Evolutionary conservation across 1,140 invertebrate genomes (phyloP).

Genomic region (Macrocentrus cingulum): DNA sequence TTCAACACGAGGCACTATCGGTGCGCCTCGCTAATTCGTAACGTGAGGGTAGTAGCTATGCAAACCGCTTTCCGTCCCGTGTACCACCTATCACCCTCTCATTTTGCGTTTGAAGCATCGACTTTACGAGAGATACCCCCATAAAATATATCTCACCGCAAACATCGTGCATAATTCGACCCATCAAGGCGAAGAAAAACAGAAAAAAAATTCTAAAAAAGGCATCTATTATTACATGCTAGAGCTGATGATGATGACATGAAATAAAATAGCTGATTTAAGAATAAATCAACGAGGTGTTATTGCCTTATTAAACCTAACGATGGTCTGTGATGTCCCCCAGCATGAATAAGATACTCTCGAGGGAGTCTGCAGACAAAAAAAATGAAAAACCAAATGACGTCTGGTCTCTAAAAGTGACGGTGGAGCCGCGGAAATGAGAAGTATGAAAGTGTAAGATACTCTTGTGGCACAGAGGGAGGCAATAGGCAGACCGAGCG

Average conservation of each 20-base stretch:
- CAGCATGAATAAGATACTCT: no score
- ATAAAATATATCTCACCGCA: conserved; percentile 23
- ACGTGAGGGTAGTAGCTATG: conserved; percentile 27
- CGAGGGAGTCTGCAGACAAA: neutral
- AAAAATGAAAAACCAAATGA: no score
- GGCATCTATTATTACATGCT: neutral
- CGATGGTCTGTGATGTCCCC: no score
- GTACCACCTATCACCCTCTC: conserved; percentile 22
- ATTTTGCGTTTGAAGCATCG: conserved; percentile 31
- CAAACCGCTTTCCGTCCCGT: conserved; percentile 32
- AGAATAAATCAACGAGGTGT: no score
- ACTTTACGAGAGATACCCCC: conserved; percentile 24
- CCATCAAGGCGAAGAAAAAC: neutral
- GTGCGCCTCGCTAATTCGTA: conserved; percentile 34
- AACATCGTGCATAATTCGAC: neutral
- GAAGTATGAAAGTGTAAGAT: neutral
- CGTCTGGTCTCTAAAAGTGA: neutral
- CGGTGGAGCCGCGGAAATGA: conserved; percentile 12
- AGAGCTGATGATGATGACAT: no score
- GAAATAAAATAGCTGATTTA: no score
- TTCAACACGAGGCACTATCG: conserved; percentile 32
- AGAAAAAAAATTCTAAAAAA: no score
- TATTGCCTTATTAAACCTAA: no score
- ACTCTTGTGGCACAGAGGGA: no score
- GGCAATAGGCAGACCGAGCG: neutral